Evolutionary conservation across 2,113 vertebrate genomes (phyloP), one percentile per base, ranked within the genome.

Genomic region (Trinectes maculatus): DNA sequence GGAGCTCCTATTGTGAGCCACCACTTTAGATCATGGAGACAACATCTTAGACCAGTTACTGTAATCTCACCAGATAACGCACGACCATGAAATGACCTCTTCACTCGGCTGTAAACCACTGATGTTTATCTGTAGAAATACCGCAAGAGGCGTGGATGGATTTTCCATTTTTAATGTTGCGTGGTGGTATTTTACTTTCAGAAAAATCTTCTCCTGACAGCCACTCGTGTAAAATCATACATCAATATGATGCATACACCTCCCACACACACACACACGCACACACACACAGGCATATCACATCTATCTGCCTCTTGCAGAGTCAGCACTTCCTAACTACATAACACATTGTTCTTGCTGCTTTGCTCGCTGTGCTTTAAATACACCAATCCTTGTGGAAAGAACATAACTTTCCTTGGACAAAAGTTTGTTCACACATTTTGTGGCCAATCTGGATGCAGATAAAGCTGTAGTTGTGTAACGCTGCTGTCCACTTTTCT

Each of bases 301-400:
- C 36, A 9, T 16, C 18, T 43, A n/a, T 13, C 31, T 18, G 48
- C 54, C 33, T 70, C 26, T 52, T 58, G 21, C 28, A 12, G 24
- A 77, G 31, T 79, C 76, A 70, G 73, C 63, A 70, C 62, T 75
- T 75, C 16, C 24, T 19, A n/a, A 40, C 33, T 12, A 21, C 22
- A 12, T 47, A 56, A 12, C 29, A 22, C 28, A 61, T 24, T 55
- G 39, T 42, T 70, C 33, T 16, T 39, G 5, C 25, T 36, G 9
- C 16, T 67, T 40, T 62, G 25, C 40, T 40, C n/a, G n/a, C n/a
- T 43, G 18, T 54, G 28, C 44, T 57, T 46, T 18, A 60, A 70
- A 61, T 44, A 29, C 8, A 25, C 7, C 0, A 0, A 66, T 77
- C 58, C 73, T 69, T 54, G 57, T 65, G 65, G 28, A 33, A 21